Base-by-base conservation (phyloP, 2,113 vertebrate species). In the Rostratula benghalensis region DNA sequence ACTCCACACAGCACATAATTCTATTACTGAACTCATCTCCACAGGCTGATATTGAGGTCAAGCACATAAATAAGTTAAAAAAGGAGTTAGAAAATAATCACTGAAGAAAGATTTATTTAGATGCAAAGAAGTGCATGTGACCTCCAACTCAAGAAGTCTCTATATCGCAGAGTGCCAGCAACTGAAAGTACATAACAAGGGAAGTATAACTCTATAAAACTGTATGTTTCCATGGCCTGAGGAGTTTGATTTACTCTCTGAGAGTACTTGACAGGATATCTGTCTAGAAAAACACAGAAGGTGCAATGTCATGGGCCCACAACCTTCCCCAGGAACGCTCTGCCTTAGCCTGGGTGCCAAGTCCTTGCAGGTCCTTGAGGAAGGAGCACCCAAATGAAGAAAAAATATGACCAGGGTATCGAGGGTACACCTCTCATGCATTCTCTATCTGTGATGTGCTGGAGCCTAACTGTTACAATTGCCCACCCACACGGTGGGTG, bases 61-160 rank as follows among this genome's bases (percentile, higher is more conserved):
- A 94, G 82, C 57, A 89, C 20, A 61, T 89, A 95, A 95, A 84
- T 82, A 69, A 96, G 19, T 90, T 97, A 50, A 77, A 88, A 77
- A 50, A 54, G 43, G 27, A 83, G 43, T 76, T 61, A 68, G 83
- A 81, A 91, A 87, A 90, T 74, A 92, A 75, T 71, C 5, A 2
- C 48, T 25, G 80, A 81, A 84, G 43, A 33, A 83, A 80, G 61
- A 96, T 64, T 84, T 75, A 89, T 73, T 78, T 91, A 87, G 33
- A 91, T 87, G 81, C 63, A 89, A 91, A 83, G 64, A 85, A 84
- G 35, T 14, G 43, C 73, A 71, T 0, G 1, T 33, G 73, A 92
- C 48, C 69, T 87, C 73, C 89, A 87, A 43, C 51, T 82, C 80
- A 43, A 74, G 64, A 86, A 74, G 80, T 54, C 64, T 51, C 64